A percentile compares a stretch with the other conserved stretches of the same genome.
Conservation (phyloP, 2,797 vertebrate genomes). For the Labeo calbasu region DNA sequence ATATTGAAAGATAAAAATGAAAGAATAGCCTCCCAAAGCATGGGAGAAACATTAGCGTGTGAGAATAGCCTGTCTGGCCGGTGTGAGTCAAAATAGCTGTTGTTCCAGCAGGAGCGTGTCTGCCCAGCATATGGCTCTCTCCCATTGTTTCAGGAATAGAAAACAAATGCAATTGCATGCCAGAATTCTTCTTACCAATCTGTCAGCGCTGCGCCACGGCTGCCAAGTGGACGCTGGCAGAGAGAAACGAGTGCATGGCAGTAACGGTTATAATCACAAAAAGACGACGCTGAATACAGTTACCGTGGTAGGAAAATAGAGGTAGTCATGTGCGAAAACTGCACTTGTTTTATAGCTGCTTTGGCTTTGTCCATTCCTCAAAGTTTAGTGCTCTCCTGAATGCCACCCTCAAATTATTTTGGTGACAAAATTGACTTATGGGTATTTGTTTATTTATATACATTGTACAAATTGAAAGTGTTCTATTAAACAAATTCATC, state of each 20-base stretch:
- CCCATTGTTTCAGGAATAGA: conserved; percentile 55
- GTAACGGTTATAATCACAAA: conserved; percentile 40
- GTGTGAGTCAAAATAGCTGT: conserved; percentile 14
- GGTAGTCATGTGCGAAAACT: conserved; percentile 14
- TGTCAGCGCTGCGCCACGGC: conserved; percentile 29
- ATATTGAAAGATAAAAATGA: conserved; percentile 13
- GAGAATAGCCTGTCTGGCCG: conserved; percentile 12
- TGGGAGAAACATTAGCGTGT: not conserved
- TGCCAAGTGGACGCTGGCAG: conserved; percentile 58
- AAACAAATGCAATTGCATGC: conserved; percentile 53
- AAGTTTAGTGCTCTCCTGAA: not conserved
- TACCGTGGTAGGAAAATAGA: not conserved
- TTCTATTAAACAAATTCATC: too few species aligned
- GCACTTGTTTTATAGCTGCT: not conserved
- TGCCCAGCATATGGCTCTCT: conserved; percentile 58
- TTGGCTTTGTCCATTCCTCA: not conserved
- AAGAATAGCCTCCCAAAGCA: not conserved
- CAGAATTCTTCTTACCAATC: conserved; percentile 56
- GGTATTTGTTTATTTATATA: not conserved
- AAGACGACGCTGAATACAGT: conserved; percentile 45
- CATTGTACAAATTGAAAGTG: too few species aligned
- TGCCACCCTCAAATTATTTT: not conserved
- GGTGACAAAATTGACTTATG: not conserved
- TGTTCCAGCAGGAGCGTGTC: conserved; percentile 44
- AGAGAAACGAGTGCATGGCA: conserved; percentile 43